Evolutionary conservation across 1,140 invertebrate genomes (phyloP), one percentile per base, ranked within the genome.

Genomic region (Parasteatoda tepidariorum): DNA sequence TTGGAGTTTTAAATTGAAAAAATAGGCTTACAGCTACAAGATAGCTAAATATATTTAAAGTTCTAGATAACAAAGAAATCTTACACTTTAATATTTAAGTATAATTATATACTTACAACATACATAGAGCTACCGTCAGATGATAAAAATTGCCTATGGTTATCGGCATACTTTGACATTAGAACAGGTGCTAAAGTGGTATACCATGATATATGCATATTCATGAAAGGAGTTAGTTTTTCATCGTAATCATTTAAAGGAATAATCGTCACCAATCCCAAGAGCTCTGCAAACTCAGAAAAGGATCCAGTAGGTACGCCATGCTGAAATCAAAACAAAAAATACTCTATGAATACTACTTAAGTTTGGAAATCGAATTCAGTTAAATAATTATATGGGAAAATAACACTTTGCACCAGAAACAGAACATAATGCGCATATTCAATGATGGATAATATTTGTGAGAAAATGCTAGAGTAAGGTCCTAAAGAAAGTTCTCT

Each of bases 201-300:
- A 87, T 94, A 94, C 93, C 93, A 95, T 2, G 88, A 84, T 0
- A 93, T 86, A 7, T 93, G 91, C 87, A 94, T 93, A 85, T 91
- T 91, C 3, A 92, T 86, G 18, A 95, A 89, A 5, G 91, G 90
- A 31, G 87, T 88, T 4, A 95, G 88, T 83, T 91, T 90, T 2
- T 90, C 86, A 87, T 94, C 93, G 24, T 94, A 87, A 30, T 90
- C 89, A 67, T 90, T 89, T 22, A 95, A 87, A 24, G 91, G 89
- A 84, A 92, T 90, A 2, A 92, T 89, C 18, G 90, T 88, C 0
- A 93, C 92, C 26, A 94, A 88, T 11, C 89, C 89, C 78, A 93
- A 90, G 6, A 95, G 87, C 87, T 94, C 93, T 18, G 89, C 88
- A 84, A 95, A 93, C 87, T 95, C 94, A 0, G 86, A 24, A 66